These are phyloP conservation scores for Hydrolagus affinis DNA, from an alignment of 2,113 vertebrate genomes.

Conservation along the genomic window DNA sequence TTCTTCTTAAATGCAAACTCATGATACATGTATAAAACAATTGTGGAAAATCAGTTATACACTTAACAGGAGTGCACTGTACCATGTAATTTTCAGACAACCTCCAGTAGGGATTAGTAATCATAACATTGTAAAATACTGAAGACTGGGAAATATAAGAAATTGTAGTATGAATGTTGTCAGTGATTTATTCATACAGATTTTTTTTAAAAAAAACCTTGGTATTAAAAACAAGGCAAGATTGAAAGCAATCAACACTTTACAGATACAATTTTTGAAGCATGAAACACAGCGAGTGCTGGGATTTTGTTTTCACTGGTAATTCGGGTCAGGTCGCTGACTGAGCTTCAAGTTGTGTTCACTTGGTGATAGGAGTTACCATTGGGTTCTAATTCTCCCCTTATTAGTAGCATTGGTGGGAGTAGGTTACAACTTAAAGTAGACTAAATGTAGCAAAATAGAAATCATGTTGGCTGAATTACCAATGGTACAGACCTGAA, in stretches of 20 bases:
- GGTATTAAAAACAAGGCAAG: background rate
- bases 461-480: background rate
- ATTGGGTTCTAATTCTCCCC: background rate
- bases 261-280: background rate
- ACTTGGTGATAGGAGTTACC: background rate
- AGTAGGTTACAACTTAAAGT: background rate
- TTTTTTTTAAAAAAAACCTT: background rate
- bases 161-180: slow-evolving; percentile 25
- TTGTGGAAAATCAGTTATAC: slow-evolving; percentile 28
- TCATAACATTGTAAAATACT: slow-evolving; percentile 26
- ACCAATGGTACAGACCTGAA: background rate
- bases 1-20: background rate
- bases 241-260: background rate
- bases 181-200: slow-evolving; percentile 20
- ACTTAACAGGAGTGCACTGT: slow-evolving; percentile 24
- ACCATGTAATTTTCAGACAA: slow-evolving; percentile 32
- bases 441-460: background rate
- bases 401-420: background rate
- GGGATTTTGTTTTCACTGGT: background rate
- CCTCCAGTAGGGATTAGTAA: slow-evolving; percentile 26
- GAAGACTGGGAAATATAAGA: slow-evolving; percentile 27
- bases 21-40: slow-evolving; percentile 19
- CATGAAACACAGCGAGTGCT: background rate
- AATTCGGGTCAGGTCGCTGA: background rate
- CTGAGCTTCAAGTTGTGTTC: background rate